These are phyloP conservation scores for Lipotes vexillifer DNA, from an alignment of 2,113 vertebrate genomes.

Conservation along the genomic window DNA sequence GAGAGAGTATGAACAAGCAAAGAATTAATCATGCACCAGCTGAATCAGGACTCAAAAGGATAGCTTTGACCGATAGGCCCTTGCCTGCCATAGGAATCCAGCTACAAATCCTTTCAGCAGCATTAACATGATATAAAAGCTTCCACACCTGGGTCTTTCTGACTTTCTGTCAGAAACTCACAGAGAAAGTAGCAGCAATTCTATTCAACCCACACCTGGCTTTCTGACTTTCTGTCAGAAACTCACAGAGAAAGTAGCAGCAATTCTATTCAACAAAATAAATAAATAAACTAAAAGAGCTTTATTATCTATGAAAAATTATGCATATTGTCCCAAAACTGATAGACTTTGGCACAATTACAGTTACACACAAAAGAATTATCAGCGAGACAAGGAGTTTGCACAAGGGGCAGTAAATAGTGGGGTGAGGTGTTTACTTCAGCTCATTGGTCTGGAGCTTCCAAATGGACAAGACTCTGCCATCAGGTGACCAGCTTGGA, in stretches of 20 bases:
- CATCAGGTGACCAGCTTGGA: neutral
- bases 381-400: neutral
- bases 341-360: neutral
- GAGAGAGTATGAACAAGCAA: neutral
- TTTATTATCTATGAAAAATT: neutral
- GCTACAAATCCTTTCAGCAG: neutral
- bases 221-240: neutral
- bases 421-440: neutral
- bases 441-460: constrained; percentile 10
- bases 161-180: neutral
- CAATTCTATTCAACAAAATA: neutral
- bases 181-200: neutral
- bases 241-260: neutral
- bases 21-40: neutral
- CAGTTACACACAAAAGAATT: neutral
- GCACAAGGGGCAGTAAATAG: neutral
- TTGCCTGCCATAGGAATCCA: neutral
- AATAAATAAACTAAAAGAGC: neutral
- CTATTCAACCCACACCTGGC: neutral
- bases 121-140: neutral
- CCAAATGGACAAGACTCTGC: neutral
- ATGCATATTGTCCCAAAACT: neutral
- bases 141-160: neutral
- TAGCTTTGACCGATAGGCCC: neutral
- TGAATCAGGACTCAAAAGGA: neutral